Evolutionary conservation across 2,113 vertebrate species (phyloP).

Genomic region (Coracopsis vasa): DNA sequence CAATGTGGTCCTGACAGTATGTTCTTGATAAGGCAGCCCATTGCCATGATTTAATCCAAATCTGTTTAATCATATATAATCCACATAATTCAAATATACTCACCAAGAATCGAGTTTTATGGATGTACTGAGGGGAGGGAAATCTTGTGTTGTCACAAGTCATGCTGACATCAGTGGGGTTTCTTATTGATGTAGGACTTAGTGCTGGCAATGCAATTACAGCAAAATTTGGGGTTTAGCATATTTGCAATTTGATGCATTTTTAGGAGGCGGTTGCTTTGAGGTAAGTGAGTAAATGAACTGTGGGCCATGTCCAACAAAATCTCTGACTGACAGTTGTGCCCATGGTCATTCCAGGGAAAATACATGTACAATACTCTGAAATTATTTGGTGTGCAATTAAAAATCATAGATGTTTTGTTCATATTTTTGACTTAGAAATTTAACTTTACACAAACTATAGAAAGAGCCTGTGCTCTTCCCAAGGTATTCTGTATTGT

Average conservation of each 20-base stretch:
- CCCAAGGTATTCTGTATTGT: neutral
- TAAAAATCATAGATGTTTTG: neutral
- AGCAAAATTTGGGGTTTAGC: conserved; percentile 39
- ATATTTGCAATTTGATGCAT: neutral
- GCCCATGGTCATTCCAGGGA: neutral
- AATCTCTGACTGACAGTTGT: neutral
- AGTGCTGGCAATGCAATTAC: conserved; percentile 2
- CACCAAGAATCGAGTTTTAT: neutral
- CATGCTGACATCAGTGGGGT: conserved; percentile 55
- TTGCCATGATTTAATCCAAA: conserved; percentile 41
- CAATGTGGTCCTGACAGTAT: neutral
- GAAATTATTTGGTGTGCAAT: neutral
- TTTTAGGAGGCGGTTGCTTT: neutral
- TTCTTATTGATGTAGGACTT: conserved; percentile 44
- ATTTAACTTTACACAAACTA: neutral
- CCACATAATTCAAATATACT: conserved; percentile 27
- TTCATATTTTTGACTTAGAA: neutral
- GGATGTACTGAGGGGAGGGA: neutral
- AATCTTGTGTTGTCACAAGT: conserved; percentile 46
- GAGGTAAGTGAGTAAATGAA: neutral
- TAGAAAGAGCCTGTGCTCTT: neutral
- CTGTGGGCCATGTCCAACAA: neutral
- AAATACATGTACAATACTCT: neutral
- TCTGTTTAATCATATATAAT: conserved; percentile 42
- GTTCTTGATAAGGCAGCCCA: neutral